Evolutionary conservation across 2,113 vertebrate genomes (phyloP), one percentile per base, ranked within the genome.

Genomic region (Psilopsiagon aymara): DNA sequence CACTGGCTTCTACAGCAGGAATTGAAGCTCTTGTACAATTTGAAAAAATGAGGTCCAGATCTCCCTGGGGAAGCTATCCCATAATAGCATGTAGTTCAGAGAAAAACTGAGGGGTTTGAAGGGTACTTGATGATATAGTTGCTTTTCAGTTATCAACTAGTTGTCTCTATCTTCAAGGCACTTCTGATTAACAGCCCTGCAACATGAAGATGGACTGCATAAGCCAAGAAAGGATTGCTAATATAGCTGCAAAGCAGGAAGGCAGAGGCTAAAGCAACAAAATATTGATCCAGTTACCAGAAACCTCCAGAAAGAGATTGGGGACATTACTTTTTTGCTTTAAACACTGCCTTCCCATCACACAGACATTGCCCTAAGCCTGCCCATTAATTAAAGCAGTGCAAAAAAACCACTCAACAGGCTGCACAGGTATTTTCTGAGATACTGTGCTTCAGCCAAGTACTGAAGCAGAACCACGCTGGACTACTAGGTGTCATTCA

Each of bases 161-260:
- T 28, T 82, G 80, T 53, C 85, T 82, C 78, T 71, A 91, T 95
- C 92, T 96, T 67, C 79, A 96, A 96, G 80, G 92, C 75, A 91
- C 84, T 97, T 77, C 80, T 95, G 81, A 86, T 89, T 91, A 82
- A 94, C 77, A 95, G 90, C 84, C 74, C 78, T 71, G 60, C 66
- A 91, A 89, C 14, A 53, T 9, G 52, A 91, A 90, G 57, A 74
- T 23, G 39, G 88, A 57, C 49, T 24, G 67, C 79, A 84, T 25
- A 71, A 75, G 82, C 85, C 35, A 55, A 82, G 53, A n/a, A 57
- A 79, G 66, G 81, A 73, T 76, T 69, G 79, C 88, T 88, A 88
- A 94, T 21, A 82, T 10, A 95, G 71, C 90, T 80, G 53, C 41
- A 82, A 85, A 75, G 90, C 43, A 59, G 25, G 13, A 97, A 92